These are phyloP conservation scores for Poeciliopsis retropinna DNA, from an alignment of 2,113 vertebrate species.

Conservation along the genomic window DNA sequence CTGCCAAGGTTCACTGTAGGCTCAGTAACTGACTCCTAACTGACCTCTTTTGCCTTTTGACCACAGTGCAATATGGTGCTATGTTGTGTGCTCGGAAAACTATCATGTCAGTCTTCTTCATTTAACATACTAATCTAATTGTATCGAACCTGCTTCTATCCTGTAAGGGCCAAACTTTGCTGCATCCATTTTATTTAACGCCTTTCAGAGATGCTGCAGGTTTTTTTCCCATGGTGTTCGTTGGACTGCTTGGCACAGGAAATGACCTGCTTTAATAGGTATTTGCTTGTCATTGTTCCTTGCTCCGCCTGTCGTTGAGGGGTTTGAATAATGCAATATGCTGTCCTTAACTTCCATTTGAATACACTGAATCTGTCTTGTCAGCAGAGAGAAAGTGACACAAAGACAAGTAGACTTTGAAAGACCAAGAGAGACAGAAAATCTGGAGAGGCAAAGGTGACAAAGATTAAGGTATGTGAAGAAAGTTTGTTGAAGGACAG, in stretches of 20 bases:
- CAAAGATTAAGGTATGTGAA: conserved; percentile 11
- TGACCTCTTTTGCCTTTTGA: conserved; percentile 5
- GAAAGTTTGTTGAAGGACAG: conserved; percentile 3
- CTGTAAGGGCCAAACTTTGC: not conserved
- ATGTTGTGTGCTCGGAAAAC: conserved; percentile 6
- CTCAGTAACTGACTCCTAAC: conserved; percentile 7
- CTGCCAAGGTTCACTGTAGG: conserved; percentile 19
- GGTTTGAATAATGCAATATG: conserved; percentile 57
- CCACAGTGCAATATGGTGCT: conserved; percentile 9
- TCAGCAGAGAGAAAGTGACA: conserved; percentile 55
- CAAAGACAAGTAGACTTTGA: conserved; percentile 34
- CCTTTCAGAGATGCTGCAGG: not conserved
- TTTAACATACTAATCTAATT: not conserved
- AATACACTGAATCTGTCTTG: conserved; percentile 44
- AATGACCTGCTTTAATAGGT: conserved; percentile 46
- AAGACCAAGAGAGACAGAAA: conserved; percentile 19
- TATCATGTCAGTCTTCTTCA: conserved; percentile 14
- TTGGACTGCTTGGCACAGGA: conserved; percentile 45
- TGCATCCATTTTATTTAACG: not conserved
- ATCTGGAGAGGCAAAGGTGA: conserved; percentile 37
- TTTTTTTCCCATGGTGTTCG: conserved; percentile 5
- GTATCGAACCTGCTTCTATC: not conserved
- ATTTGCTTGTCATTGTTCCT: conserved; percentile 48
- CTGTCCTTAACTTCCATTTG: conserved; percentile 47
- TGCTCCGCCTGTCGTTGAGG: conserved; percentile 22